phyloP scores from a whole-genome alignment of 2,888 invertebrate genomes.

The Netelia melanura region DNA sequence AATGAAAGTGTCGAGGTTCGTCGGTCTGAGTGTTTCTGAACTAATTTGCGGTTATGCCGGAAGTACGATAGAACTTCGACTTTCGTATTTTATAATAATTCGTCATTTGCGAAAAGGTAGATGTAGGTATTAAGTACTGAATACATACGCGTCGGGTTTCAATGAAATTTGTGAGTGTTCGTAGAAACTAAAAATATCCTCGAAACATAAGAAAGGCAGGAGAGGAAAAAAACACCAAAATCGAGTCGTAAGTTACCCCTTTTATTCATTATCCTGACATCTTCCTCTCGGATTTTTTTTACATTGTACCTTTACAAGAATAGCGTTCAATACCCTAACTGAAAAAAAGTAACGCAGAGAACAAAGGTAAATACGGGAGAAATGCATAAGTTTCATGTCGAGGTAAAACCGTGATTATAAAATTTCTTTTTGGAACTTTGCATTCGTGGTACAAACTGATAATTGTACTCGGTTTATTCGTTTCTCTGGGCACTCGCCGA shows the following conservation, averaged over 20 bases:
- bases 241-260: conserved; percentile 21
- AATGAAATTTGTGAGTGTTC: conserved; percentile 62
- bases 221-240: neutral
- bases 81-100: conserved; percentile 53
- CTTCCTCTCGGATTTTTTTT: conserved; percentile 27
- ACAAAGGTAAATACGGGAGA: neutral
- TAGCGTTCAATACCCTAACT: conserved; percentile 26
- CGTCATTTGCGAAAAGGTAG: conserved; percentile 49
- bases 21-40: conserved; percentile 4
- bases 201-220: neutral
- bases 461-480: neutral
- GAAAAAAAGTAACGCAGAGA: conserved; percentile 4
- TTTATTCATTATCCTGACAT: conserved; percentile 49
- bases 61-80: conserved; percentile 25
- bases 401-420: neutral
- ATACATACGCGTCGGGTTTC: conserved; percentile 72
- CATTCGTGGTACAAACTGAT: neutral
- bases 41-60: conserved; percentile 12
- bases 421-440: neutral
- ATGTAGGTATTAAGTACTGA: conserved; percentile 63
- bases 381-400: neutral
- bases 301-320: conserved; percentile 50
- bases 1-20: neutral
- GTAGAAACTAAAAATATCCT: conserved; percentile 66
- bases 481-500: neutral